Evolutionary conservation across 2,797 vertebrate genomes (phyloP), one percentile per base, ranked within the genome.

Genomic region (Iguana delicatissima): DNA sequence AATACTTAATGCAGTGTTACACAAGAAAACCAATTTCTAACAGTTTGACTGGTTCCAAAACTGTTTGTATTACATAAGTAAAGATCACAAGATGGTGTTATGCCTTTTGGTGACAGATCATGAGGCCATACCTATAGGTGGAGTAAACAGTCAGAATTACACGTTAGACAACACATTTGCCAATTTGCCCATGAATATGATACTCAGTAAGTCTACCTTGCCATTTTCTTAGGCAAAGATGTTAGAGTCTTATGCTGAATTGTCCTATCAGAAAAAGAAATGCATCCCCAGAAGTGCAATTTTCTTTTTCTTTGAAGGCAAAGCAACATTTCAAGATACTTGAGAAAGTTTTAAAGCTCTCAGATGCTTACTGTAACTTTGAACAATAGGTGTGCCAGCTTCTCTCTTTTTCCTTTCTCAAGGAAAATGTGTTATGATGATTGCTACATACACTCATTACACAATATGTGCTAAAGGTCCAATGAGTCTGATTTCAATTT

Each of bases 331-430:
- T 52, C 46, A 29, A 20, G 62, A 52, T 67, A 86, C 87, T 26
- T 94, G 86, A 87, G 90, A 92, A 95, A 95, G 86, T 83, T 91
- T 94, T 92, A 90, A 90, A 93, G 8, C 26, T 72, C 77, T 80
- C 73, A 85, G 77, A 90, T 92, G 86, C 86, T 85, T 72, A 95
- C 95, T 59, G 9, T 57, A 52, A 93, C 95, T 64, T 1, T 84
- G 92, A 94, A 86, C 73, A 35, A 26, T 10, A 84, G 88, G 88
- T 89, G 62, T 92, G 84, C 55, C 74, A 59, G 32, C 84, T 83
- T 87, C 2, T 4, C 20, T 7, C 8, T 79, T 84, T 42, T 26
- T 16, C 57, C 59, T 92, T 89, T 88, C 55, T 1, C 62, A 92
- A 84, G 92, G 7, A 87, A 84, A 84, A 24, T 42, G n/a, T 26